Conservation (phyloP, 2,113 vertebrate genomes). For the Xerus inauris region DNA sequence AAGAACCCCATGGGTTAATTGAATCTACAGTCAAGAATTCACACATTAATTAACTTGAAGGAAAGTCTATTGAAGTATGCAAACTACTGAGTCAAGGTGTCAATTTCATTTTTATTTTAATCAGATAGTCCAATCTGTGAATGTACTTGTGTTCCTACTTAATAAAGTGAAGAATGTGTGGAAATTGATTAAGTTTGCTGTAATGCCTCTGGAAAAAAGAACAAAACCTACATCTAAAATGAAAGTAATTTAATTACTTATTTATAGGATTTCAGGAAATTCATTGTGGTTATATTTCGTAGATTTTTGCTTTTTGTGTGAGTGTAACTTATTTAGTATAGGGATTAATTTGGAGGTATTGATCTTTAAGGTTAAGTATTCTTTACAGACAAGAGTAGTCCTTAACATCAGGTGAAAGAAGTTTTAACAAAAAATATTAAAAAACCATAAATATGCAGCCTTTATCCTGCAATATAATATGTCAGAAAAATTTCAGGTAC, state of each 20-base stretch:
- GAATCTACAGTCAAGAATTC: slow-evolving; percentile 46
- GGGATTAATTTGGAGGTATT: not conserved
- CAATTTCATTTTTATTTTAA: slow-evolving; percentile 68
- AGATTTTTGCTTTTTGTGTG: slow-evolving; percentile 20
- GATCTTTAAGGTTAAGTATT: slow-evolving; percentile 18
- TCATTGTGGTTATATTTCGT: not conserved
- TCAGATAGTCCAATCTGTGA: not conserved
- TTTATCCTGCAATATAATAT: not conserved
- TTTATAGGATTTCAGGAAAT: slow-evolving; percentile 33
- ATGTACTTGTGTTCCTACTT: not conserved
- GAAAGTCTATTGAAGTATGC: slow-evolving; percentile 43
- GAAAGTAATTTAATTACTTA: slow-evolving; percentile 30
- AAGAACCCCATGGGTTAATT: slow-evolving; percentile 43
- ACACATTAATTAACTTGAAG: slow-evolving; percentile 64
- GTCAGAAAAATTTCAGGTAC: not conserved
- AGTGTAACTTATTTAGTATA: slow-evolving; percentile 15
- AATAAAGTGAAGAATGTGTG: not conserved
- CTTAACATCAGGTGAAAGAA: not conserved
- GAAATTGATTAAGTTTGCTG: slow-evolving; percentile 14
- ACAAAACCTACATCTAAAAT: slow-evolving; percentile 48
- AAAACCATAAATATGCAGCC: not conserved
- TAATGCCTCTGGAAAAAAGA: not conserved
- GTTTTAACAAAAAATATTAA: slow-evolving; percentile 24
- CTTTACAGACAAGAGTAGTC: not conserved
- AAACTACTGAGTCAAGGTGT: slow-evolving; percentile 42